Conservation (phyloP, 1,140 invertebrate genomes). For the Apis dorsata region DNA sequence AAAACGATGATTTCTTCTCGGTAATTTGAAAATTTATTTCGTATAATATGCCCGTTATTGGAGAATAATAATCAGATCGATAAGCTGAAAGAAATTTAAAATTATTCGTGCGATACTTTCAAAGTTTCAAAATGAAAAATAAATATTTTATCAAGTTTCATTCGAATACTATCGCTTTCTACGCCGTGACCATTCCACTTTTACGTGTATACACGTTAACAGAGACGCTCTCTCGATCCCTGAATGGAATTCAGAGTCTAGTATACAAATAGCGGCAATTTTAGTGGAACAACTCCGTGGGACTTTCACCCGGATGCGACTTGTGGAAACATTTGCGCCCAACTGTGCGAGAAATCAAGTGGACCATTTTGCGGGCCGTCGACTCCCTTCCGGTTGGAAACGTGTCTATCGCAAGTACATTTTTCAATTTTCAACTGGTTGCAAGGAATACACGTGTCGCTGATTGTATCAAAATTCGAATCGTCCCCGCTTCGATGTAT, state of each 20-base stretch:
- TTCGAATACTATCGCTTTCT: neutral
- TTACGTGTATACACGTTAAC: neutral
- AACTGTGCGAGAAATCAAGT: slow-evolving; percentile 27
- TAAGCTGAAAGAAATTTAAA: too few relatives aligned
- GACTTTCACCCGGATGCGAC: slow-evolving; percentile 23
- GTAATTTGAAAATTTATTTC: too few relatives aligned
- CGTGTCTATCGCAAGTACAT: neutral
- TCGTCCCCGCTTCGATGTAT: too few relatives aligned
- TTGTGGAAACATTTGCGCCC: slow-evolving; percentile 27
- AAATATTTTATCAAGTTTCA: too few relatives aligned
- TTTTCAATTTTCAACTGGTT: neutral
- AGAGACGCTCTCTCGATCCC: slow-evolving; percentile 19
- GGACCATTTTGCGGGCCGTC: slow-evolving; percentile 4
- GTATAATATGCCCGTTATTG: too few relatives aligned
- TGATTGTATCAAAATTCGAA: neutral
- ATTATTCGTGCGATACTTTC: too few relatives aligned
- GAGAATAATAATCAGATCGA: too few relatives aligned
- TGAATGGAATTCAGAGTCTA: slow-evolving; percentile 15
- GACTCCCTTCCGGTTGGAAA: neutral
- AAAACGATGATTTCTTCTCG: too few relatives aligned
- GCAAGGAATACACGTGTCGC: neutral
- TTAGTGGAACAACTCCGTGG: slow-evolving; percentile 23
- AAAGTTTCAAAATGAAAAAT: too few relatives aligned
- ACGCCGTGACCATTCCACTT: neutral
- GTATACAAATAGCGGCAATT: slow-evolving; percentile 45